phyloP scores from a whole-genome alignment of 1,140 invertebrate species.

The Palaemon carinicauda region DNA sequence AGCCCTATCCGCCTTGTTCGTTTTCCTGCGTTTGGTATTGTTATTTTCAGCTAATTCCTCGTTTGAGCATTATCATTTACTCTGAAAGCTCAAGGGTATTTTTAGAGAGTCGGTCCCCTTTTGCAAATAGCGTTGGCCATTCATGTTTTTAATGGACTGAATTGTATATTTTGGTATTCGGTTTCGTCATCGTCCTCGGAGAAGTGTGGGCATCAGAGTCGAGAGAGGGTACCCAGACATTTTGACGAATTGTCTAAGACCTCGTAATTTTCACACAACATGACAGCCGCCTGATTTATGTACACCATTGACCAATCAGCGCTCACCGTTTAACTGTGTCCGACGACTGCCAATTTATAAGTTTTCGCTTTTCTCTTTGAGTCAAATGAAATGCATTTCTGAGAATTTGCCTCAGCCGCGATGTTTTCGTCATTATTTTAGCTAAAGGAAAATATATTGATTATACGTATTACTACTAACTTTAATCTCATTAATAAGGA shows the following conservation, averaged over 20 bases:
- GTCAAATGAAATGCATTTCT: background rate
- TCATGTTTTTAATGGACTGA: no score
- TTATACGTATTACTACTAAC: no score
- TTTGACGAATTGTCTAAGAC: conserved; percentile 47
- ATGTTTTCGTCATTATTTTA: no score
- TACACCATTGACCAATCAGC: conserved; percentile 39
- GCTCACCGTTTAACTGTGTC: conserved; percentile 26
- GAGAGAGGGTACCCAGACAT: conserved; percentile 35
- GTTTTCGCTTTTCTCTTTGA: background rate
- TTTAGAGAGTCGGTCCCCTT: no score
- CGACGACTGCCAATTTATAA: conserved; percentile 20
- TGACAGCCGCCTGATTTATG: conserved; percentile 53
- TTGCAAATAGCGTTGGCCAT: no score
- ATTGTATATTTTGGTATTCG: no score
- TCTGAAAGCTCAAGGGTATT: no score
- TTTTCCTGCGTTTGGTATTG: background rate
- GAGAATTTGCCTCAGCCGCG: no score
- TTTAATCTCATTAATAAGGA: no score
- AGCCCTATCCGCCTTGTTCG: background rate
- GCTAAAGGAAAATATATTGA: no score
- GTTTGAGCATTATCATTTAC: no score
- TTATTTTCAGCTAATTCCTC: no score
- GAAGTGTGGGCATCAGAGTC: background rate
- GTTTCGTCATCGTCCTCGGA: background rate
- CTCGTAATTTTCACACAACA: conserved; percentile 58